Percentiles rank a stretch among this genome's conserved stretches.
phyloP scores from a whole-genome alignment of 2,797 vertebrate genomes.

The Peromyscus nudipes region DNA sequence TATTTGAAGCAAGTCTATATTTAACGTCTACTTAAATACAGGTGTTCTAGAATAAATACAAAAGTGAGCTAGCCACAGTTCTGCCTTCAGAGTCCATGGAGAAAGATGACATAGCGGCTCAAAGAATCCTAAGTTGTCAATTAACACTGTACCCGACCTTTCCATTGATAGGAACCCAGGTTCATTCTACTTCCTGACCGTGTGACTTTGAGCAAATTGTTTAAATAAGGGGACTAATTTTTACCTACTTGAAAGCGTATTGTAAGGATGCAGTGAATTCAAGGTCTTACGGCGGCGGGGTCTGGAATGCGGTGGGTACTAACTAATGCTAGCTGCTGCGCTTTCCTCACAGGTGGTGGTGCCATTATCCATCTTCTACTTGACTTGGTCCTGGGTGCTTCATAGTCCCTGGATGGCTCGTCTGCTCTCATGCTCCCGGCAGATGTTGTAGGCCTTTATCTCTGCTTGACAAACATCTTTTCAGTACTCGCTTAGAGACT shows the following conservation, averaged over 20 bases:
- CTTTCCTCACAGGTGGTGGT: not conserved
- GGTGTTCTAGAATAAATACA: not conserved
- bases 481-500: slow-evolving; percentile 71
- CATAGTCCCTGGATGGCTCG: slow-evolving; percentile 47
- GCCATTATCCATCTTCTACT: slow-evolving; percentile 11
- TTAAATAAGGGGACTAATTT: slow-evolving; percentile 34
- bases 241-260: slow-evolving; percentile 18
- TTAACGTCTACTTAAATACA: slow-evolving; percentile 30
- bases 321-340: not conserved
- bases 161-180: not conserved
- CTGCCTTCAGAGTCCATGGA: not conserved
- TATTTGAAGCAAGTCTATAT: not conserved
- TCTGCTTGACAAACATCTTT: slow-evolving; percentile 77
- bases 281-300: slow-evolving; percentile 15
- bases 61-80: not conserved
- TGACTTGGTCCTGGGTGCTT: slow-evolving; percentile 62
- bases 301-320: not conserved
- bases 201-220: slow-evolving; percentile 33
- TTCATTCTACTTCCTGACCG: not conserved
- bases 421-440: slow-evolving; percentile 69
- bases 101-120: slow-evolving; percentile 22
- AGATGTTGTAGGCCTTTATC: slow-evolving; percentile 77
- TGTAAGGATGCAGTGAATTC: not conserved
- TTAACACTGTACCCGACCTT: not conserved
- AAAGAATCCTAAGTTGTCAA: not conserved